These are phyloP conservation scores for Danaus melanippus DNA, from an alignment of 1,140 invertebrate genomes.

Conservation along the genomic window DNA sequence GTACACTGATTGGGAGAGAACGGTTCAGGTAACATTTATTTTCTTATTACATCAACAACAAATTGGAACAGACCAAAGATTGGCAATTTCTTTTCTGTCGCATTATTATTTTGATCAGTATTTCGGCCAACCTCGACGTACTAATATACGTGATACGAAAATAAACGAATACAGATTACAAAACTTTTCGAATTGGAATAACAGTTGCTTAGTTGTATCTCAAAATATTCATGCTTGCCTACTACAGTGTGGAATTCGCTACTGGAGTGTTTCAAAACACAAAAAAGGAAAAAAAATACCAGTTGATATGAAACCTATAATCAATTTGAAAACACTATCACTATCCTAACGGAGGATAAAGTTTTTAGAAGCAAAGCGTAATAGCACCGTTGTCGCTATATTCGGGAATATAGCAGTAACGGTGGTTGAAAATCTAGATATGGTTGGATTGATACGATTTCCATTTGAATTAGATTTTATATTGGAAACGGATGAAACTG, in stretches of 20 bases:
- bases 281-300: no score
- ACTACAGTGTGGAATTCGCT: no score
- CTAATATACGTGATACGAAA: constrained; percentile 27
- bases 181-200: constrained; percentile 18
- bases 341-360: no score
- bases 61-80: constrained; percentile 18
- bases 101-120: constrained; percentile 23
- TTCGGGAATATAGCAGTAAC: no score
- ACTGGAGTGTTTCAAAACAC: no score
- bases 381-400: no score
- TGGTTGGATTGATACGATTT: constrained; percentile 18
- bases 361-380: no score
- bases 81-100: constrained; percentile 23
- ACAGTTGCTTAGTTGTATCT: constrained; percentile 2
- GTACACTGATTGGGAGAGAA: constrained; percentile 97
- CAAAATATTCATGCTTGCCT: no score
- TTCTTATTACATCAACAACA: constrained; percentile 17
- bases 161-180: constrained; percentile 14
- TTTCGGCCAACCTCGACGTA: constrained; percentile 29
- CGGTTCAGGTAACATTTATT: constrained; percentile 73
- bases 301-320: no score
- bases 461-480: constrained; percentile 14
- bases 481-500: constrained; percentile 16
- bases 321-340: no score
- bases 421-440: no score